Evolutionary conservation across 2,888 invertebrate species (phyloP).

Genomic region (Drosophila colorata): DNA sequence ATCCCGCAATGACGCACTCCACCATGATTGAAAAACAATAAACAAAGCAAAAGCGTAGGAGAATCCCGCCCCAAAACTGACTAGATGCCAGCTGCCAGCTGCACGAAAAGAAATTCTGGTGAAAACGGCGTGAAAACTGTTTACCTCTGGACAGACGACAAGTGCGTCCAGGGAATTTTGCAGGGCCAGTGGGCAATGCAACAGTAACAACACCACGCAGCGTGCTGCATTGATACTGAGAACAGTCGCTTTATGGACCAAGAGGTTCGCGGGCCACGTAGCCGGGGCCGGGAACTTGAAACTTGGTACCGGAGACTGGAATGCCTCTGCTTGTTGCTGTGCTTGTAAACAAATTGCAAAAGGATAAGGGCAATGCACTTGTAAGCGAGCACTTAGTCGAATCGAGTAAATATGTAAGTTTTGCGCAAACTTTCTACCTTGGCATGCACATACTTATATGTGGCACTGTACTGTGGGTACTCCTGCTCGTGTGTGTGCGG

Average conservation of each 20-base stretch:
- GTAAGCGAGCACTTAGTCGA: slow-evolving; percentile 75
- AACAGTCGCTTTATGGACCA: slow-evolving; percentile 1
- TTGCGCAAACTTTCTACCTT: slow-evolving; percentile 59
- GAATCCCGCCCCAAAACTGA: slow-evolving; percentile 5
- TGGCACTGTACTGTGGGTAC: not conserved
- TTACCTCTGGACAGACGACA: slow-evolving; percentile 38
- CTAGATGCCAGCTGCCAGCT: slow-evolving; percentile 14
- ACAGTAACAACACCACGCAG: slow-evolving; percentile 15
- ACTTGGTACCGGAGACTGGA: not conserved
- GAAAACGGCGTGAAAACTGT: slow-evolving; percentile 70
- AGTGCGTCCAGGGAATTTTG: slow-evolving; percentile 39
- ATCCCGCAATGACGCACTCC: slow-evolving; percentile 60
- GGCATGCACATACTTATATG: slow-evolving; percentile 4
- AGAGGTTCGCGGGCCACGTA: not conserved
- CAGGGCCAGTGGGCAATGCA: slow-evolving; percentile 18
- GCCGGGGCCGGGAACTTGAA: not conserved
- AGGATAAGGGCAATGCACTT: slow-evolving; percentile 70
- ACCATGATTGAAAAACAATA: slow-evolving; percentile 71
- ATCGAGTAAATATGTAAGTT: slow-evolving; percentile 77
- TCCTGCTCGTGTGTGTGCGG: slow-evolving; percentile 21
- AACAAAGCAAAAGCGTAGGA: slow-evolving; percentile 30
- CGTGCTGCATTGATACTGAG: slow-evolving; percentile 56
- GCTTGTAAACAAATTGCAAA: slow-evolving; percentile 73
- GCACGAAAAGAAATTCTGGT: slow-evolving; percentile 42
- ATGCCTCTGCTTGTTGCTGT: slow-evolving; percentile 18